These are phyloP conservation scores for Cantharis nigra DNA, from an alignment of 2,888 invertebrate species.

Conservation along the genomic window DNA sequence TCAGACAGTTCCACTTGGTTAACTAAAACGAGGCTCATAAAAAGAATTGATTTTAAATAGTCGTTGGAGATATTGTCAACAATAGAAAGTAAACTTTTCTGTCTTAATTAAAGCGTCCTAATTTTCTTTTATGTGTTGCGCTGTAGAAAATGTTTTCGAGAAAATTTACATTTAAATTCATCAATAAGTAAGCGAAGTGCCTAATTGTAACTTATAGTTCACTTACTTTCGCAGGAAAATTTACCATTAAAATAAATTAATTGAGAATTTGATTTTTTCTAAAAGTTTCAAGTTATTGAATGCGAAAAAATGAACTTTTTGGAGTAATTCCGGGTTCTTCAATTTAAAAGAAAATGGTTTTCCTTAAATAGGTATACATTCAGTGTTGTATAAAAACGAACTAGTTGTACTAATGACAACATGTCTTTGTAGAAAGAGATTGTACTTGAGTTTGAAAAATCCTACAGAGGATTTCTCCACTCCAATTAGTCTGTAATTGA, in stretches of 20 bases:
- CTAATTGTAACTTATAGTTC: neutral
- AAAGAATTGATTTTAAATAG: neutral
- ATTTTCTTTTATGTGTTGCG: neutral
- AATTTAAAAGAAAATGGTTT: neutral
- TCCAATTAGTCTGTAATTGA: constrained; percentile 27
- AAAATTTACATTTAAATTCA: neutral
- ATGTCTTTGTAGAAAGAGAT: constrained; percentile 13
- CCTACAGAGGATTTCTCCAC: constrained; percentile 13
- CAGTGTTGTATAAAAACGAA: constrained; percentile 5
- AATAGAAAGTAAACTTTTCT: neutral
- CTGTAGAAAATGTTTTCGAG: neutral
- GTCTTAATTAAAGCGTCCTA: neutral
- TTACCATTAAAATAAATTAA: neutral
- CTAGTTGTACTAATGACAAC: constrained; percentile 8
- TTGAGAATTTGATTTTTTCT: neutral
- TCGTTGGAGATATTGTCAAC: neutral
- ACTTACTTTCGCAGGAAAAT: neutral
- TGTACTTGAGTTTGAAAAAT: constrained; percentile 13
- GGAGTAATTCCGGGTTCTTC: neutral
- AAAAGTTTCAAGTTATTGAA: neutral
- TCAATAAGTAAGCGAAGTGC: neutral
- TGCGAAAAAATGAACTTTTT: neutral
- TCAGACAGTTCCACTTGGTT: neutral
- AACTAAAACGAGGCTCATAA: neutral
- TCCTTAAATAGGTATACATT: neutral